Evolutionary conservation across 2,888 invertebrate genomes (phyloP), one percentile per base, ranked within the genome.

Genomic region (Euclidia mi): DNA sequence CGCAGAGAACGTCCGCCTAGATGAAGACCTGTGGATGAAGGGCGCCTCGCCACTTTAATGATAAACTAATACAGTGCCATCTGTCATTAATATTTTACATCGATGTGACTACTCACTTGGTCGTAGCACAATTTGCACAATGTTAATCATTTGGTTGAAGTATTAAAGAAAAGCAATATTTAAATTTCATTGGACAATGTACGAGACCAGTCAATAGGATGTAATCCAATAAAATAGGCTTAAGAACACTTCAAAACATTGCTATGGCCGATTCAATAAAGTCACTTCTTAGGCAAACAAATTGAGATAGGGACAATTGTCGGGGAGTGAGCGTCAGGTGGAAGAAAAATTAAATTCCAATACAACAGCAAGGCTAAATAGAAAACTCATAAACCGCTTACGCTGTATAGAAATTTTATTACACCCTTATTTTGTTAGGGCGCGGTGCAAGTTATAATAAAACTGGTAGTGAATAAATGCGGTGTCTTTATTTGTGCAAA

Each of bases 311-410:
- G 56, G 46, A 71, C 68, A 71, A 67, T 74, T 67, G 64, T 40
- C 64, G 47, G 55, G 50, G 51, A 51, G 60, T 47, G 52, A 65
- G 59, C 35, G 68, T 71, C 71, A 75, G 71, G 76, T 71, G 76
- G 64, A 58, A 58, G 51, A 80, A 79, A n/a, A 76, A 75, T 76
- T 75, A 77, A 78, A 82, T 81, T 76, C 66, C 76, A 69, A 73
- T 71, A 67, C 70, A 60, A 71, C 50, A 66, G 59, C 70, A 62
- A 46, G 65, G 72, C 76, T 83, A 82, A 84, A 84, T 81, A 84
- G 80, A 75, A 81, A 84, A 79, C 76, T 82, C 82, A 80, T 84
- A 85, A 85, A 84, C 83, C 81, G 81, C 79, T 85, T 84, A 84
- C 79, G 71, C 69, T 83, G 72, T 79, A 67, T 74, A 76, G 65